These are phyloP conservation scores for Aurelia aurita complex sp. Pacific DNA, from an alignment of 30 jellyfish, hydroid and myxozoan species.

Conservation along the genomic window DNA sequence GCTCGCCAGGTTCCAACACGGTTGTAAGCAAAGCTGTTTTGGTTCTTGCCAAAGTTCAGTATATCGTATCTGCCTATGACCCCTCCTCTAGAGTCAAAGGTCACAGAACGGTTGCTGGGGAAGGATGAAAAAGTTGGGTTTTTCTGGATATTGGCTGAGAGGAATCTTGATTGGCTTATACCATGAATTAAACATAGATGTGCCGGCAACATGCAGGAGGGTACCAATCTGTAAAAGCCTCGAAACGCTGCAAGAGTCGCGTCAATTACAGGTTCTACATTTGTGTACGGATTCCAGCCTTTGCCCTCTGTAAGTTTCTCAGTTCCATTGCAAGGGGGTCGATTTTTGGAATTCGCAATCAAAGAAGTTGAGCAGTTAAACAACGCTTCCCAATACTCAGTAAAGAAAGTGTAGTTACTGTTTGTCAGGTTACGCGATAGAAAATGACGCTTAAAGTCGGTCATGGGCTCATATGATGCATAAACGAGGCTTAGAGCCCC, in stretches of 20 bases:
- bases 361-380: conserved; percentile 31
- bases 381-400: conserved; percentile 45
- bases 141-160: neutral
- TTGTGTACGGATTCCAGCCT: conserved; percentile 43
- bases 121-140: neutral
- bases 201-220: conserved; percentile 3
- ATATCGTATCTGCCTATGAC: conserved; percentile 34
- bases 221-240: neutral
- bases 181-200: conserved; percentile 1
- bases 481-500: conserved; percentile 53
- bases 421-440: conserved; percentile 36
- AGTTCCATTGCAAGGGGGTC: conserved; percentile 25
- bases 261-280: conserved; percentile 48
- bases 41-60: neutral
- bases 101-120: conserved; percentile 10
- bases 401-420: conserved; percentile 17
- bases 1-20: conserved; percentile 41
- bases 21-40: conserved; percentile 7
- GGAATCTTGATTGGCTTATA: neutral
- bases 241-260: conserved; percentile 31
- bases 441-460: conserved; percentile 40
- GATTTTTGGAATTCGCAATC: neutral
- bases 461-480: neutral
- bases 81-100: conserved; percentile 42
- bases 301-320: conserved; percentile 33